Conservation (phyloP, 1,140 invertebrate species). For the Ostrea denselamellosa region DNA sequence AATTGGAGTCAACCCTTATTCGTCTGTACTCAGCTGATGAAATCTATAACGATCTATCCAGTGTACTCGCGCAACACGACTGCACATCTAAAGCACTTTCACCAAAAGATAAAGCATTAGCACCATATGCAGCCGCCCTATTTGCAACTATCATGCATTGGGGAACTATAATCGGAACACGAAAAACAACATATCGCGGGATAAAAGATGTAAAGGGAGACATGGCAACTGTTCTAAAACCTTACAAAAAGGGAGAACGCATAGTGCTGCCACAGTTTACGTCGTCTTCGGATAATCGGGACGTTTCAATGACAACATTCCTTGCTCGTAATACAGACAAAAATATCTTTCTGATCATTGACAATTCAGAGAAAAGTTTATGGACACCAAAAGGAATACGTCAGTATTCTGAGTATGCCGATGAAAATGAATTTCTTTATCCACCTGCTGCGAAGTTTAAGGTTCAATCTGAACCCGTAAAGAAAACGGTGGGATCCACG, state of each 20-base stretch:
- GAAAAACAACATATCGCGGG: neutral
- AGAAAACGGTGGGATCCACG: neutral
- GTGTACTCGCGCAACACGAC: neutral
- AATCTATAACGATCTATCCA: neutral
- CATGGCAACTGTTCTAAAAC: neutral
- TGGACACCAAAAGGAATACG: neutral
- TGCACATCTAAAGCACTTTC: neutral
- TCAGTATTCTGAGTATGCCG: neutral
- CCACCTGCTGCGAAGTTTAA: neutral
- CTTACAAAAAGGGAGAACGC: neutral
- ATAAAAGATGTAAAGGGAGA: neutral
- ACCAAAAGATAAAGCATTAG: neutral
- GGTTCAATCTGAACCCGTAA: neutral
- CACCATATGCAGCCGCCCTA: neutral
- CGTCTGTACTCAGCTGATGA: neutral
- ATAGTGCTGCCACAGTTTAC: neutral
- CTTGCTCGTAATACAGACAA: neutral
- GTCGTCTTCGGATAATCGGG: neutral
- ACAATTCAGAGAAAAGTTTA: neutral
- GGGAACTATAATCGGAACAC: neutral
- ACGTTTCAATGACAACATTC: neutral
- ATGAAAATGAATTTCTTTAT: neutral
- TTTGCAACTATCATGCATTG: neutral
- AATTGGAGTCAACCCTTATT: neutral
- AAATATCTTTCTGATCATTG: constrained; percentile 1